These are phyloP conservation scores for Cotesia glomerata DNA, from an alignment of 1,140 invertebrate genomes.

Conservation along the genomic window DNA sequence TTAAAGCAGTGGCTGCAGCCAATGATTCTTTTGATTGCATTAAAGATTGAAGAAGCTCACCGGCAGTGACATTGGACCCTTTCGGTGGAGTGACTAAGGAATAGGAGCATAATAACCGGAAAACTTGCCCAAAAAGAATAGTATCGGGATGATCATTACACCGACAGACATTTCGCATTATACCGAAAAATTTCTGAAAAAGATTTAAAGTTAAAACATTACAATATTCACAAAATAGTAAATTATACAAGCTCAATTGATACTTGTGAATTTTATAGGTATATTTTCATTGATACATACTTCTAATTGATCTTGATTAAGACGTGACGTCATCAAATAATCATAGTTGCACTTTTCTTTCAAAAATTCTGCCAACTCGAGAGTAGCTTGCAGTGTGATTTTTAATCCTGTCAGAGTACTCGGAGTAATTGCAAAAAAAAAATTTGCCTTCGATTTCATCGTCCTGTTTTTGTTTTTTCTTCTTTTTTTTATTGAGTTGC, in stretches of 20 bases:
- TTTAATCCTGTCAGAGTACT: slow-evolving; percentile 14
- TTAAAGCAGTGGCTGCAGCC: background rate
- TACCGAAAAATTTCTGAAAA: slow-evolving; percentile 29
- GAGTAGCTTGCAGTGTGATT: slow-evolving; percentile 12
- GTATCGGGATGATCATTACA: slow-evolving; percentile 30
- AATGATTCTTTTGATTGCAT: slow-evolving; percentile 7
- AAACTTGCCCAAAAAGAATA: slow-evolving; percentile 17
- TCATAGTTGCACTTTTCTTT: background rate
- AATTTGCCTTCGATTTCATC: background rate
- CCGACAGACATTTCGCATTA: slow-evolving; percentile 24
- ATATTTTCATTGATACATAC: background rate
- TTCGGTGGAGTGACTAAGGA: slow-evolving; percentile 31
- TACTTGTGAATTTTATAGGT: background rate
- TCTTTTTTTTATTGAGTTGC: background rate
- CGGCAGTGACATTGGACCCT: slow-evolving; percentile 26
- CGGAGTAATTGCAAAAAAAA: slow-evolving; percentile 14
- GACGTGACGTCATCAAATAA: slow-evolving; percentile 23
- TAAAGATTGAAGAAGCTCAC: slow-evolving; percentile 18
- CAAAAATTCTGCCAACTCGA: slow-evolving; percentile 20
- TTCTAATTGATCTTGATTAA: slow-evolving; percentile 28
- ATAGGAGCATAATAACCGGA: too few relatives aligned
- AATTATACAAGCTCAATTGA: background rate
- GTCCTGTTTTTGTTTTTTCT: background rate
- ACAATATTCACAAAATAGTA: background rate
- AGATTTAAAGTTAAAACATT: background rate